Conservation (phyloP, 92 coral and sea anemone species). For the Palythoa caribaeorum region DNA sequence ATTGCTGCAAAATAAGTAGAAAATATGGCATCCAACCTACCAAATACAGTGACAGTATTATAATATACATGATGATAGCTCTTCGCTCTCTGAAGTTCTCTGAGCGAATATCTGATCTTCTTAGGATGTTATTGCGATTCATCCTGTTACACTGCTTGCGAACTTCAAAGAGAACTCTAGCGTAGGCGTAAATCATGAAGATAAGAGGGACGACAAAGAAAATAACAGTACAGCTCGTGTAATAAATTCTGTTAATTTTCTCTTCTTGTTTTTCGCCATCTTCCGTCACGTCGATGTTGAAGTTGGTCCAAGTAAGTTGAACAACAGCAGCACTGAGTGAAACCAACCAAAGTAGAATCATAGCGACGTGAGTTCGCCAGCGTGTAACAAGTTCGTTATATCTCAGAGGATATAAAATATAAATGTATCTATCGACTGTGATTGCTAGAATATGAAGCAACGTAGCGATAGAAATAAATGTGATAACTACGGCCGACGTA, state of each 20-base stretch:
- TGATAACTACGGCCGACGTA: slow-evolving; percentile 10
- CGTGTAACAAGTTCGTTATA: neutral
- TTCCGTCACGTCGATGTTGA: slow-evolving; percentile 14
- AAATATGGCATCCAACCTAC: slow-evolving; percentile 35
- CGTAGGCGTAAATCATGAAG: slow-evolving; percentile 40
- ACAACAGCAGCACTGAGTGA: neutral
- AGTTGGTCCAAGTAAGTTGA: slow-evolving; percentile 33
- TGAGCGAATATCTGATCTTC: neutral
- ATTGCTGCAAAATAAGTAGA: slow-evolving; percentile 12
- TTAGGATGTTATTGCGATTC: neutral
- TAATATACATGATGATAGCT: slow-evolving; percentile 5
- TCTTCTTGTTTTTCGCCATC: slow-evolving; percentile 36
- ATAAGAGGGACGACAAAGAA: slow-evolving; percentile 16
- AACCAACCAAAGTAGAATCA: slow-evolving; percentile 6
- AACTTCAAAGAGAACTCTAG: slow-evolving; percentile 7
- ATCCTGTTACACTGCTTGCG: slow-evolving; percentile 17
- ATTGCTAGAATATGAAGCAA: slow-evolving; percentile 34
- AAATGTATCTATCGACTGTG: slow-evolving; percentile 29
- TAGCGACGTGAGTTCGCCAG: slow-evolving; percentile 7
- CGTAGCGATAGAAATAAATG: slow-evolving; percentile 19
- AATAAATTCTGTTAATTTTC: slow-evolving; percentile 15
- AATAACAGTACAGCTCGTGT: neutral
- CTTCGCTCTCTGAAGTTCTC: slow-evolving; percentile 23
- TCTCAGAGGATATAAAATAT: slow-evolving; percentile 14
- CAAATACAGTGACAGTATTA: slow-evolving; percentile 4